phyloP scores from a whole-genome alignment of 1,140 invertebrate species.

The Nixonia krombeini region DNA sequence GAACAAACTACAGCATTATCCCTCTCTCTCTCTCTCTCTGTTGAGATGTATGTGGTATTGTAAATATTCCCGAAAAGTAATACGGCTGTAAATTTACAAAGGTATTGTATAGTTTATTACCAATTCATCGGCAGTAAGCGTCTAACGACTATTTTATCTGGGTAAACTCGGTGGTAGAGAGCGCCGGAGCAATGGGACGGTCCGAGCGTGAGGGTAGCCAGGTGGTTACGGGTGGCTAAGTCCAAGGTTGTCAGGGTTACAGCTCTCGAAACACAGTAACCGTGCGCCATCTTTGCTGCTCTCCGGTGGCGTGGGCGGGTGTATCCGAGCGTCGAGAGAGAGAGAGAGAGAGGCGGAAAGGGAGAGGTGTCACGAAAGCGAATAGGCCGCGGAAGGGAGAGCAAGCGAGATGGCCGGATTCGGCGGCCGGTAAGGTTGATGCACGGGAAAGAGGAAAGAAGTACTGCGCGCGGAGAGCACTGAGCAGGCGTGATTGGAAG shows the following conservation, averaged over 20 bases:
- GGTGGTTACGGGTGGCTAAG: conserved; percentile 60
- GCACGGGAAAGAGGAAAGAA: conserved; percentile 14
- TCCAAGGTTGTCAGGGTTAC: conserved; percentile 70
- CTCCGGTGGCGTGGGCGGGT: conserved; percentile 60
- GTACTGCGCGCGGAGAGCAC: conserved; percentile 7
- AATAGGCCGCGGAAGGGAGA: conserved; percentile 25
- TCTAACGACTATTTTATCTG: too few relatives aligned
- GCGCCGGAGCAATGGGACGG: too few relatives aligned
- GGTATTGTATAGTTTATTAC: too few relatives aligned
- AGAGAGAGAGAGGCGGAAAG: conserved; percentile 1
- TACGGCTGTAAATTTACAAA: too few relatives aligned
- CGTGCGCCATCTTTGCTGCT: conserved; percentile 65
- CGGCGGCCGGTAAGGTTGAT: conserved; percentile 6
- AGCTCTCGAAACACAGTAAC: conserved; percentile 68
- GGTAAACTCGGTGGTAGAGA: too few relatives aligned
- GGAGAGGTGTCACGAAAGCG: conserved; percentile 18
- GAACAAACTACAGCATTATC: too few relatives aligned
- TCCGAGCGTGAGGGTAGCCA: conserved; percentile 32
- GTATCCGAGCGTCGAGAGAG: conserved; percentile 57
- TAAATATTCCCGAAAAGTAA: too few relatives aligned
- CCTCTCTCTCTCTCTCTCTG: too few relatives aligned
- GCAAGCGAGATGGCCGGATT: conserved; percentile 27
- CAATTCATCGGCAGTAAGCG: background rate
- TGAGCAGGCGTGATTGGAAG: conserved; percentile 46
- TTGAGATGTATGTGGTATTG: too few relatives aligned